phyloP scores from a whole-genome alignment of 2,797 vertebrate genomes.

The Intellagama lesueurii region DNA sequence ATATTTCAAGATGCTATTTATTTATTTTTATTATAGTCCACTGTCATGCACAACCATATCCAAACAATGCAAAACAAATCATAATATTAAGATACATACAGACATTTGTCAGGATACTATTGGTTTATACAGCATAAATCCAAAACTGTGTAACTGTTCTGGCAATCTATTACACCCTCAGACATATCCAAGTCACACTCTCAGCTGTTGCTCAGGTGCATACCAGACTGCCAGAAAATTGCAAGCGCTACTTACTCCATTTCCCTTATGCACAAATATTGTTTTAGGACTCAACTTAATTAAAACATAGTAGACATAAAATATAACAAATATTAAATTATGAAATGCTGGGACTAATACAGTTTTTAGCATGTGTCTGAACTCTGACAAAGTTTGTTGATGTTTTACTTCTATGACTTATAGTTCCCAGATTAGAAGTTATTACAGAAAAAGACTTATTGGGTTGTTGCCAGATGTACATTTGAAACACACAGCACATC shows the following conservation, averaged over 20 bases:
- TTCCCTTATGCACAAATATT: no score
- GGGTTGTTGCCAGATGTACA: neutral
- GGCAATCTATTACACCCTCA: no score
- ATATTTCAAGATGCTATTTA: neutral
- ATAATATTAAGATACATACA: neutral
- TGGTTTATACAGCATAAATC: no score
- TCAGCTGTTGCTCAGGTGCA: no score
- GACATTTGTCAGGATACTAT: no score
- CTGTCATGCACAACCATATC: neutral
- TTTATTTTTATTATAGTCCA: neutral
- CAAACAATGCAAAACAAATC: neutral
- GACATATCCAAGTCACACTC: no score
- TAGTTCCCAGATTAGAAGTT: neutral
- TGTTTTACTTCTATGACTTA: neutral
- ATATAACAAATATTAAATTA: neutral
- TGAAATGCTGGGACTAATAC: neutral
- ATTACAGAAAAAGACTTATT: neutral
- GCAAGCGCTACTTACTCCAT: no score
- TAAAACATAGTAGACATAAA: neutral
- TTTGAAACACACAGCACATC: neutral
- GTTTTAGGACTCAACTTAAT: no score
- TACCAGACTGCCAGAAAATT: no score
- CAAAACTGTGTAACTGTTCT: no score
- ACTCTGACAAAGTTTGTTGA: neutral
- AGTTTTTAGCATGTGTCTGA: neutral